Evolutionary conservation across 2,888 invertebrate species (phyloP).

Genomic region (Chaitophorus viminalis): DNA sequence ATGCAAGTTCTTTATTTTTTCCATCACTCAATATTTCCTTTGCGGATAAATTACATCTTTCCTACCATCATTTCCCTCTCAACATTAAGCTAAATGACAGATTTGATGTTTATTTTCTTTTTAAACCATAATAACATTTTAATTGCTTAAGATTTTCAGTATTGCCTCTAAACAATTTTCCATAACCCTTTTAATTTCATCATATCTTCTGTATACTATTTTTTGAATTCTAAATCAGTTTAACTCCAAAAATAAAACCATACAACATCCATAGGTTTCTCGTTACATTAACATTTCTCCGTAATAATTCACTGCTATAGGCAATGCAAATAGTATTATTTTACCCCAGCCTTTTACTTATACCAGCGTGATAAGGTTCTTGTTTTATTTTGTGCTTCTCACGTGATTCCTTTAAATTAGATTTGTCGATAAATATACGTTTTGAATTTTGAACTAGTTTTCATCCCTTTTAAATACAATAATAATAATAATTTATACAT

Average conservation of each 20-base stretch:
- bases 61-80: background rate
- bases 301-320: background rate
- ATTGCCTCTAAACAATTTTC: background rate
- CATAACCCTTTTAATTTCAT: background rate
- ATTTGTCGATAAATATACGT: no score
- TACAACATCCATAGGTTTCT: background rate
- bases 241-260: background rate
- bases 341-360: no score
- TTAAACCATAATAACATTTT: background rate
- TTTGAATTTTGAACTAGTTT: no score
- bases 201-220: background rate
- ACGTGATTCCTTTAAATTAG: no score
- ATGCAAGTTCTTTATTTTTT: background rate
- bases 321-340: background rate
- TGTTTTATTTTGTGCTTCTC: no score
- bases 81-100: background rate
- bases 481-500: no score
- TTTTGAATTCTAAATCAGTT: background rate
- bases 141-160: slow-evolving; percentile 7
- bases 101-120: background rate
- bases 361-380: no score
- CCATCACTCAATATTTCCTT: background rate
- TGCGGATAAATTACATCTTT: background rate
- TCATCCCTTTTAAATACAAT: no score
- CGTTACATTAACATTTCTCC: background rate